Conservation (phyloP, 1,140 invertebrate species). For the Hyposmocoma kahamanoa region DNA sequence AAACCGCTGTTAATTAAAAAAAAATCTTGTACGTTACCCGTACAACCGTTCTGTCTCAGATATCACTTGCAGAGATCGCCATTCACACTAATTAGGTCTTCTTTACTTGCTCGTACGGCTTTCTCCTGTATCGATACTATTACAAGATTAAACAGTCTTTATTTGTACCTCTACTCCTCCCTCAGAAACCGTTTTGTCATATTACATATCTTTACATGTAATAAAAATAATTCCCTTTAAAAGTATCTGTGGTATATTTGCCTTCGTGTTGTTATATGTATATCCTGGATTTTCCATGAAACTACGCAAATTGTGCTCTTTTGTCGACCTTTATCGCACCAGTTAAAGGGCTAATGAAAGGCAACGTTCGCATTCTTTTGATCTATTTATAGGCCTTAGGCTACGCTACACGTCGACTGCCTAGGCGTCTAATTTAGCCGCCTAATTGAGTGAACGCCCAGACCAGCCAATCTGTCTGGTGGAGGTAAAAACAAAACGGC, state of each 20-base stretch:
- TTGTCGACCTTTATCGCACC: no score
- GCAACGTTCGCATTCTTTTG: neutral
- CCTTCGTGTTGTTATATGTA: neutral
- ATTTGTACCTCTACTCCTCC: no score
- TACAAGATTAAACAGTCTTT: no score
- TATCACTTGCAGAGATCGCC: slow-evolving; percentile 41
- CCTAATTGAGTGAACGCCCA: slow-evolving; percentile 35
- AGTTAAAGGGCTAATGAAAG: neutral
- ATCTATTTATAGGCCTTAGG: neutral
- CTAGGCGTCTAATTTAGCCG: neutral
- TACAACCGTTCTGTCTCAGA: slow-evolving; percentile 43
- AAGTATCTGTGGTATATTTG: neutral
- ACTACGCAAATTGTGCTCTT: neutral
- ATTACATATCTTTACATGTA: no score
- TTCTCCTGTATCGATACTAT: neutral
- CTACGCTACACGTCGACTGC: neutral
- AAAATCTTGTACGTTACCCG: neutral
- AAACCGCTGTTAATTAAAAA: neutral
- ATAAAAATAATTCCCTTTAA: no score
- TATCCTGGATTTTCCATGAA: neutral
- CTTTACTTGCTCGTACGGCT: neutral
- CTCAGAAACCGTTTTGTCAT: no score
- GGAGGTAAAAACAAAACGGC: slow-evolving; percentile 52
- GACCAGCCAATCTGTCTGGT: slow-evolving; percentile 42
- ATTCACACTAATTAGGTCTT: slow-evolving; percentile 49